Percentiles rank a stretch among this genome's conserved stretches.
Evolutionary conservation across 2,113 vertebrate genomes (phyloP).

Genomic region (Meriones unguiculatus): DNA sequence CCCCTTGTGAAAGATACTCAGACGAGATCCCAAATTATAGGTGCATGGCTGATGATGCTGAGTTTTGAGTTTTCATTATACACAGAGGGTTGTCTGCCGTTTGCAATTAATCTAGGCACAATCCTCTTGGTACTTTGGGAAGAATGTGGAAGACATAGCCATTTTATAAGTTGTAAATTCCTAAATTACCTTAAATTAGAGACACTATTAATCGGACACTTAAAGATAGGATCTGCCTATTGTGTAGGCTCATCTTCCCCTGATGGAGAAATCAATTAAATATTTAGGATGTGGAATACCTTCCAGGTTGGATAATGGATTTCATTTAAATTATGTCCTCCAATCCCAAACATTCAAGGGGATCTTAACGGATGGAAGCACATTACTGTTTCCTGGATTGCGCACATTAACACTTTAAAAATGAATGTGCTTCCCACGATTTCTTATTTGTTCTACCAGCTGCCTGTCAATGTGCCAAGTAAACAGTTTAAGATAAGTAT

Average conservation of each 20-base stretch:
- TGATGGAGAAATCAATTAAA: constrained; percentile 79
- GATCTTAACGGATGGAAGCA: constrained; percentile 76
- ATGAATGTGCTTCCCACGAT: constrained; percentile 68
- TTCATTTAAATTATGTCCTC: constrained; percentile 81
- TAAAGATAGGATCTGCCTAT: constrained; percentile 75
- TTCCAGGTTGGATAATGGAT: constrained; percentile 76
- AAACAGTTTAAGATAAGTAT: constrained; percentile 80
- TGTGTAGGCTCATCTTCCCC: constrained; percentile 72
- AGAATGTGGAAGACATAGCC: constrained; percentile 79
- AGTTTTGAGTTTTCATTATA: constrained; percentile 44
- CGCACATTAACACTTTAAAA: constrained; percentile 75
- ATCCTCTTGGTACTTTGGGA: constrained; percentile 76
- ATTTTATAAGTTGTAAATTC: constrained; percentile 84
- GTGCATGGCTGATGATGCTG: constrained; percentile 67
- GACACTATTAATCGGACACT: constrained; percentile 73
- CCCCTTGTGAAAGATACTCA: constrained; percentile 70
- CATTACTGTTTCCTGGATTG: constrained; percentile 73
- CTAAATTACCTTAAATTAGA: constrained; percentile 84
- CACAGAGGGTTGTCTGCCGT: constrained; percentile 78
- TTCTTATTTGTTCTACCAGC: constrained; percentile 81
- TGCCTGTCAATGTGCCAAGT: constrained; percentile 74
- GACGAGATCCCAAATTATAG: constrained; percentile 69
- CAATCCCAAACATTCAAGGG: constrained; percentile 76
- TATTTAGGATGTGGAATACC: constrained; percentile 80
- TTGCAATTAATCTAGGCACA: constrained; percentile 84